Base-by-base conservation (phyloP, 2,888 invertebrate species). In the Dexiosoma caninum region DNA sequence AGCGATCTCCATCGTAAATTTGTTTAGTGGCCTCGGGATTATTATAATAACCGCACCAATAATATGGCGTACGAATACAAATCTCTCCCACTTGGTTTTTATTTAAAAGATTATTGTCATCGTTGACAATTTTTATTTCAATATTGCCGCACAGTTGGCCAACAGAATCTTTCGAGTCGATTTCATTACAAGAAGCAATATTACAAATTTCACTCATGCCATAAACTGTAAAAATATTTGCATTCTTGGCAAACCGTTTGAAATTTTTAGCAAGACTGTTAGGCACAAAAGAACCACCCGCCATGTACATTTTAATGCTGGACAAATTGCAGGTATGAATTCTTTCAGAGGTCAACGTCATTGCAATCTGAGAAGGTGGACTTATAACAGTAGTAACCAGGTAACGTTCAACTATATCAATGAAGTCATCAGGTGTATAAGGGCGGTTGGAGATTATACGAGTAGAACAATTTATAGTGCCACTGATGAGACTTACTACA, bases 41-140 rank as follows among this genome's bases (percentile, higher is more conserved):
- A 6, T 83, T 81, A 66, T 85, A 87, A 60, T 90, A 90, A 0
- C 90, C 90, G 16, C 80, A 79, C 87, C 88, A 88, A n/a, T 53
- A 40, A 1, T 78, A 78, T 0, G 82, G 82, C 14, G 85, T 82
- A 5, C 69, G 9, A 2, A 84, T 72, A n/a, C 78, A 82, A 69
- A 89, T 85, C 80, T 89, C 89, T 2, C 89, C 89, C 0, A 82
- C 51, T 66, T 87, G 81, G 53, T 85, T 84, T 6, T 83, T 76
- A 0, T 83, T 85, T 57, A 88, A 69, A 27, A 72, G 80, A 0
- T 85, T 66, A 2, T 86, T 86, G 5, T 85, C 32, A 0, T 87
- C 86, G 70, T 87, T 83, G 3, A 87, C 70, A 49, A 89, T 87
- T 23, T 85, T 86, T 1, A 85, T 32, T 12, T 78, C 71, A 0